Evolutionary conservation across 2,888 invertebrate genomes (phyloP).

Genomic region (Autographa pulchrina): DNA sequence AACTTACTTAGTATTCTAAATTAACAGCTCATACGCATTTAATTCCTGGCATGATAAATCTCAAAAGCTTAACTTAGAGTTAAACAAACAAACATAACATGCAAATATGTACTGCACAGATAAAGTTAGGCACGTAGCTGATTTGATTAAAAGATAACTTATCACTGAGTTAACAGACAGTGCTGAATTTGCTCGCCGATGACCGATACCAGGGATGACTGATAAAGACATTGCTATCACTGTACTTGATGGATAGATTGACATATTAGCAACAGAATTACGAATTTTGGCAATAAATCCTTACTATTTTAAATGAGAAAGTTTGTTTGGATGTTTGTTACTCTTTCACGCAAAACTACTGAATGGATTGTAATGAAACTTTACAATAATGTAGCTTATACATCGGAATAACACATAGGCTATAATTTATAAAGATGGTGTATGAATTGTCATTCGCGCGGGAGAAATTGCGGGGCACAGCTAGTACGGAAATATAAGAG

Average conservation of each 20-base stretch:
- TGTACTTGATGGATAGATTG: background rate
- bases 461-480: no score
- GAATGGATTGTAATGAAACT: no score
- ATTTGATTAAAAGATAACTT: slow-evolving; percentile 6
- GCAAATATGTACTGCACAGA: background rate
- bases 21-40: no score
- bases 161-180: background rate
- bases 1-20: no score
- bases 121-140: background rate
- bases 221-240: slow-evolving; percentile 6
- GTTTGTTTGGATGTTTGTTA: no score
- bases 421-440: no score
- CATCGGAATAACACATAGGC: no score
- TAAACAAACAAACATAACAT: background rate
- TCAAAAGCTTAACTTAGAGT: background rate
- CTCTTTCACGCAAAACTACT: no score
- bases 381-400: no score
- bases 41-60: background rate
- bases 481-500: no score
- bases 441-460: no score
- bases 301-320: background rate
- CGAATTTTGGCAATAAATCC: no score
- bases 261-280: background rate
- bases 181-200: background rate
- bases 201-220: background rate